Evolutionary conservation across 2,888 invertebrate species (phyloP).

Genomic region (Acheta domesticus): DNA sequence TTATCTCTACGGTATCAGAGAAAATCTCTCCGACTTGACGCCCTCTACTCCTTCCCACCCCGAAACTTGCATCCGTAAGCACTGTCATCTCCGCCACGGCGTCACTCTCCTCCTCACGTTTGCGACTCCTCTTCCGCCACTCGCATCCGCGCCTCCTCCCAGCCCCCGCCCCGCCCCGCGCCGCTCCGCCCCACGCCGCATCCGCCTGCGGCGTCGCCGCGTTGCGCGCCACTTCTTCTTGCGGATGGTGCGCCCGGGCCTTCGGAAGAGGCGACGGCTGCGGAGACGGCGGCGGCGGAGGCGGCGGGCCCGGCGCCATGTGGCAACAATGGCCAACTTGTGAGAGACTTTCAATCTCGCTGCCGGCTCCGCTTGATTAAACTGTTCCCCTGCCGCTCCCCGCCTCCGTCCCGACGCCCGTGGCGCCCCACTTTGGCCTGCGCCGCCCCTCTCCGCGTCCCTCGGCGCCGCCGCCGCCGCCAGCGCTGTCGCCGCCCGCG

Average conservation of each 20-base stretch:
- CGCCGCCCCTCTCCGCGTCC: not conserved
- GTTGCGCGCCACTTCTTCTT: not conserved
- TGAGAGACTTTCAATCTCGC: not conserved
- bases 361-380: not conserved
- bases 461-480: not conserved
- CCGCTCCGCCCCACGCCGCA: no score
- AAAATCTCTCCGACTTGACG: no score
- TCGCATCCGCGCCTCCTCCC: no score
- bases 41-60: no score
- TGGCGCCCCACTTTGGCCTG: not conserved
- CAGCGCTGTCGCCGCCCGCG: not conserved
- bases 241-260: not conserved
- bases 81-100: no score
- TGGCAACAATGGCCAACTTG: slow-evolving; percentile 18
- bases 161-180: no score
- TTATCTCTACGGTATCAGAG: no score
- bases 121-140: no score
- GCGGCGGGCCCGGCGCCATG: slow-evolving; percentile 18
- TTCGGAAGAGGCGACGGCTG: not conserved
- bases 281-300: not conserved
- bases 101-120: no score
- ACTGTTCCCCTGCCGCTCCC: not conserved
- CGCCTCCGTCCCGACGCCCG: not conserved
- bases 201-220: no score
- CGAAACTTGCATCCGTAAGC: no score